Percentiles rank a stretch among this genome's conserved stretches.
These are phyloP conservation scores for Acanthosepion esculentum DNA, from an alignment of 2,888 invertebrate genomes.

Conservation along the genomic window DNA sequence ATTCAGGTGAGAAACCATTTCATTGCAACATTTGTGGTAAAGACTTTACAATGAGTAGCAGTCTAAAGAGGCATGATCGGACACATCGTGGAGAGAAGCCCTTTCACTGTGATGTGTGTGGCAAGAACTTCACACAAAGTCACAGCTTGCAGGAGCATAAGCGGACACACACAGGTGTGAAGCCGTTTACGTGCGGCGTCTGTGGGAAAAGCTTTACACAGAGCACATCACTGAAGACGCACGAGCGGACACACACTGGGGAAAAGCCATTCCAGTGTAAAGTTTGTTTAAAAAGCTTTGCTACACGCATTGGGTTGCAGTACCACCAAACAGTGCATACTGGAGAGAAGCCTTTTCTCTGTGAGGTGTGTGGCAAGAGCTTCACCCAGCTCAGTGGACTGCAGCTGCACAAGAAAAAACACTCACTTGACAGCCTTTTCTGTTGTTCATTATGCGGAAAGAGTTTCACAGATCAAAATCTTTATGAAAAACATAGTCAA, in stretches of 20 bases:
- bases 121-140: background rate
- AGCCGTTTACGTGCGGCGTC: constrained; percentile 33
- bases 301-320: background rate
- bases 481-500: background rate
- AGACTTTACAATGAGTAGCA: constrained; percentile 4
- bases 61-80: background rate
- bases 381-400: background rate
- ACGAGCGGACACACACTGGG: constrained; percentile 21
- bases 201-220: constrained; percentile 33
- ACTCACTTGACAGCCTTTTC: background rate
- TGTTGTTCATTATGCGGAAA: background rate
- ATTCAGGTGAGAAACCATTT: background rate
- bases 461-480: background rate
- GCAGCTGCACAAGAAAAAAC: constrained; percentile 20
- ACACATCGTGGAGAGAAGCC: background rate
- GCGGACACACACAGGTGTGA: constrained; percentile 33
- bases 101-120: background rate
- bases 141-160: background rate
- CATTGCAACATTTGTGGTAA: background rate
- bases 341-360: constrained; percentile 20
- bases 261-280: background rate
- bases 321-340: background rate
- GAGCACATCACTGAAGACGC: constrained; percentile 13
- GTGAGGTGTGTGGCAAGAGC: constrained; percentile 11
- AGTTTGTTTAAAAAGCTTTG: background rate